Evolutionary conservation across 1,140 invertebrate genomes (phyloP).

Genomic region (Luehdorfia chinensis): DNA sequence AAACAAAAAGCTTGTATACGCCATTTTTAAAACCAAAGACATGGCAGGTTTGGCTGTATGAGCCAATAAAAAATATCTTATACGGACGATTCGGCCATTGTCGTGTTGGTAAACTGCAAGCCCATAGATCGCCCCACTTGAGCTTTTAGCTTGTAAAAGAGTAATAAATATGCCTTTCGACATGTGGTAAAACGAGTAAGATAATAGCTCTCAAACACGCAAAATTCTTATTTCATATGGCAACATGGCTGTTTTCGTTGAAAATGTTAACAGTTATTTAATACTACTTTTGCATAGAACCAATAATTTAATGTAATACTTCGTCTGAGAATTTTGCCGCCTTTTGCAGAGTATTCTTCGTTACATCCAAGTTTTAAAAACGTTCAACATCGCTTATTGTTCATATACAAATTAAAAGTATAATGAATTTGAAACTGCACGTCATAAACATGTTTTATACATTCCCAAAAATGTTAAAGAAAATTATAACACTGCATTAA

Average conservation of each 20-base stretch:
- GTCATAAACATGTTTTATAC: no score
- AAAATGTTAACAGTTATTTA: slow-evolving; percentile 7
- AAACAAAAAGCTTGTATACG: slow-evolving; percentile 79
- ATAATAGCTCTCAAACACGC: slow-evolving; percentile 49
- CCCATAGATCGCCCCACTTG: slow-evolving; percentile 74
- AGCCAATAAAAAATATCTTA: slow-evolving; percentile 76
- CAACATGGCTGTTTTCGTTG: slow-evolving; percentile 32
- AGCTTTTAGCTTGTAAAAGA: slow-evolving; percentile 75
- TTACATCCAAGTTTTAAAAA: no score
- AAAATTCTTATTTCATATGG: slow-evolving; percentile 45
- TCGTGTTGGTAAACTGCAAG: slow-evolving; percentile 77
- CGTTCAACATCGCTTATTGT: no score
- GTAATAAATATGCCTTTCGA: slow-evolving; percentile 72
- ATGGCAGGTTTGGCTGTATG: slow-evolving; percentile 74
- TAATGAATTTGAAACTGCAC: no score
- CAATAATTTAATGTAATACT: no score
- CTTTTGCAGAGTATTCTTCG: no score
- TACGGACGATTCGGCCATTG: slow-evolving; percentile 75
- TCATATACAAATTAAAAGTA: no score
- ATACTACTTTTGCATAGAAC: no score
- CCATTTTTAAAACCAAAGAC: slow-evolving; percentile 79
- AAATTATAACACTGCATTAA: no score
- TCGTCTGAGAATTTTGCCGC: no score
- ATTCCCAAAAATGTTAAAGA: no score
- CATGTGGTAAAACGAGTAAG: slow-evolving; percentile 72